Base-by-base conservation (phyloP, 1,140 invertebrate genomes). In the Brachionus plicatilis region DNA sequence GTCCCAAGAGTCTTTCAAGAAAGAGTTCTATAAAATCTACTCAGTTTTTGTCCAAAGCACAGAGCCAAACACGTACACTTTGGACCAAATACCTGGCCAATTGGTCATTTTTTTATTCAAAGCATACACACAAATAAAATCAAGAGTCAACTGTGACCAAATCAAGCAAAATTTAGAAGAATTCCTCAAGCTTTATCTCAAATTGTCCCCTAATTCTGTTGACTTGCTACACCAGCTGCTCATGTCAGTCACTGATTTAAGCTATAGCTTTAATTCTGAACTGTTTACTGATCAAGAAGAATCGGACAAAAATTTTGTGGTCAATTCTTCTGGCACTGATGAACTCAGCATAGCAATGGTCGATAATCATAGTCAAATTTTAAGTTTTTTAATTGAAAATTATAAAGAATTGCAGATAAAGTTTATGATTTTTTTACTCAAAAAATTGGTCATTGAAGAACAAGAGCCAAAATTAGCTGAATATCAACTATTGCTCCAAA, bases 81-180 rank as follows among this genome's bases (percentile, higher is more conserved):
- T 82, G 8, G n/a, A 47, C n/a, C 79, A 82, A 82, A 65, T 82
- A 20, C 79, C 79, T 14, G 12, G 1, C 8, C n/a, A 82, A 12
- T 47, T 82, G 33, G 41, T 82, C 5, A 20, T 12, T 4, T 45
- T 82, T 27, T 41, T 82, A 29, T 82, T 82, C 27, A 60, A 82
- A 82, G 29, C 27, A 12, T 82, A 65, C 53, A 27, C n/a, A 20
- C 0, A 17, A 65, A 20, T 82, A 20, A 65, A 29, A 33, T 4
- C 20, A 65, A 27, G 29, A 29, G n/a, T 82, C 8, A 43, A 68
- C 24, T 60, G 50, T 47, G 33, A 65, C 6, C 3, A 82, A 68
- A 65, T 17, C 29, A 60, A 47, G 0, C 33, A 65, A 24, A 41
- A 37, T 24, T 33, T 43, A 9, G 53, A 82, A 47, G 65, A 68